A percentile compares a stretch with the other conserved stretches of the same genome.
These are phyloP conservation scores for Pissodes strobi DNA, from an alignment of 1,140 invertebrate species.

Conservation along the genomic window DNA sequence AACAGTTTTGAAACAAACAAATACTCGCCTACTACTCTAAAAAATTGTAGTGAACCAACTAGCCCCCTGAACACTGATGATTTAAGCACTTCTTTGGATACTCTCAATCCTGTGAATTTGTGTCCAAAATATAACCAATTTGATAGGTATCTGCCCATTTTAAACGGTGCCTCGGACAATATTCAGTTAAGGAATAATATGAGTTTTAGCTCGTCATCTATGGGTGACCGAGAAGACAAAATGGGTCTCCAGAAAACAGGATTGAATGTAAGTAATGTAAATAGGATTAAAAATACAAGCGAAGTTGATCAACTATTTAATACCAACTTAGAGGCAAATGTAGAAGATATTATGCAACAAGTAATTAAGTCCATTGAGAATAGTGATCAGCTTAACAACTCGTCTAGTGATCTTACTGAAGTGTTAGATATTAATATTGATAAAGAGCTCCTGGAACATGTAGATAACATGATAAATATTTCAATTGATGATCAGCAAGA, in stretches of 20 bases:
- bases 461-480: slow-evolving; percentile 65
- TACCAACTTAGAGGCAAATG: slow-evolving; percentile 58
- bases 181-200: slow-evolving; percentile 43
- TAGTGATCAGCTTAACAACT: slow-evolving; percentile 54
- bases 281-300: slow-evolving; percentile 48
- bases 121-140: slow-evolving; percentile 33
- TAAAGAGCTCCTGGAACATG: slow-evolving; percentile 60
- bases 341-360: slow-evolving; percentile 64
- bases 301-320: slow-evolving; percentile 63
- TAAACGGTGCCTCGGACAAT: slow-evolving; percentile 43
- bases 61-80: slow-evolving; percentile 34
- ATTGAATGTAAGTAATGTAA: slow-evolving; percentile 42
- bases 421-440: slow-evolving; percentile 63
- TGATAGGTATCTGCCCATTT: slow-evolving; percentile 22
- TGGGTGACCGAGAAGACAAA: slow-evolving; percentile 67
- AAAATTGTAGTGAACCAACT: slow-evolving; percentile 8
- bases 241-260: slow-evolving; percentile 64
- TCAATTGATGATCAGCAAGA: slow-evolving; percentile 60
- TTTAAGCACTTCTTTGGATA: slow-evolving; percentile 28
- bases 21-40: slow-evolving; percentile 14
- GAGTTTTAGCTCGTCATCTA: slow-evolving; percentile 61
- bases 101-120: slow-evolving; percentile 36
- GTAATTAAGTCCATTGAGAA: slow-evolving; percentile 70
- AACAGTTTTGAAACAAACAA: slow-evolving; percentile 42
- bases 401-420: slow-evolving; percentile 55